Evolutionary conservation across 2,113 vertebrate species (phyloP).

Genomic region (Plestiodon gilberti): DNA sequence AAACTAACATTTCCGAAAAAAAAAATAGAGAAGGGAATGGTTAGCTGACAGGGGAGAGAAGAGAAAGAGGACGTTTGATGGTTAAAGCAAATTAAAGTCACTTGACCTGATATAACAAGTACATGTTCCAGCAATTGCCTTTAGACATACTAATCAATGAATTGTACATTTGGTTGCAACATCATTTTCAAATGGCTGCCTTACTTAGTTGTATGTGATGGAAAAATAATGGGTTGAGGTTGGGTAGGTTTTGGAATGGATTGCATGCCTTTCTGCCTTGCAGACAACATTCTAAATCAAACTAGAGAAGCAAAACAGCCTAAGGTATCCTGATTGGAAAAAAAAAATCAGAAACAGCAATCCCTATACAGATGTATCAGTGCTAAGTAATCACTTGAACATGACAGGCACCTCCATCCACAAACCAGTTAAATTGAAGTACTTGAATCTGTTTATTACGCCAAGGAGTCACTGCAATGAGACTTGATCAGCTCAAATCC

Average conservation of each 20-base stretch:
- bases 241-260: conserved; percentile 25
- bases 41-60: neutral
- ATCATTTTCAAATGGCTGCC: conserved; percentile 32
- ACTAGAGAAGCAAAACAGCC: neutral
- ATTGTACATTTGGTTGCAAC: conserved; percentile 30
- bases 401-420: conserved; percentile 8
- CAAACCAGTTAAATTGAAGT: neutral
- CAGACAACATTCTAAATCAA: conserved; percentile 8
- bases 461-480: neutral
- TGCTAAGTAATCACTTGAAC: conserved; percentile 18
- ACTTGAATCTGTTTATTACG: conserved; percentile 4
- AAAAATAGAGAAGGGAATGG: conserved; percentile 3
- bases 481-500: conserved; percentile 19
- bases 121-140: conserved; percentile 44
- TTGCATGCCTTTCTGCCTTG: conserved; percentile 6
- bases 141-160: conserved; percentile 42
- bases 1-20: conserved; percentile 43
- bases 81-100: conserved; percentile 47
- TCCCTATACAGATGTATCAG: neutral
- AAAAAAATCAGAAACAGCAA: neutral
- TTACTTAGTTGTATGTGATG: conserved; percentile 7
- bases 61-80: conserved; percentile 9
- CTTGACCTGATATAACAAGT: conserved; percentile 27
- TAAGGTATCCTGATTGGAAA: neutral
- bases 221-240: conserved; percentile 29